Percentiles rank a stretch among this genome's conserved stretches.
These are phyloP conservation scores for Megalops cyprinoides DNA, from an alignment of 2,797 vertebrate genomes.

Conservation along the genomic window DNA sequence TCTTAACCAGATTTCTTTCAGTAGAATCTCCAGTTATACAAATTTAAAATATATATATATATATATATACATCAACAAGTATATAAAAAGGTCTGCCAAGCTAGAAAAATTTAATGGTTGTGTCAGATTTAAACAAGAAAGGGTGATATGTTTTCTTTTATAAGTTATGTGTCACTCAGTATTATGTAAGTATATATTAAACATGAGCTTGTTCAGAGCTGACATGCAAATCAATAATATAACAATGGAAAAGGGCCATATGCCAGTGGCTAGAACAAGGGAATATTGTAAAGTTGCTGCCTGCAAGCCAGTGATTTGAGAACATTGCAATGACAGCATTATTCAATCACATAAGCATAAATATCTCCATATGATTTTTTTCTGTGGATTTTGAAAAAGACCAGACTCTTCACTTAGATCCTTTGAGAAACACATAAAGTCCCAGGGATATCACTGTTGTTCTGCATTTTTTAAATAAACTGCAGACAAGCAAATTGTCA, in stretches of 20 bases:
- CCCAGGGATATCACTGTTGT: background rate
- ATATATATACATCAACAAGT: background rate
- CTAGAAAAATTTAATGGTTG: background rate
- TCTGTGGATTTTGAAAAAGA: too few species aligned
- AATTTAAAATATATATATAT: too few species aligned
- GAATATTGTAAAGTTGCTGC: background rate
- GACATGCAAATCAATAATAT: background rate
- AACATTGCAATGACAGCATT: background rate
- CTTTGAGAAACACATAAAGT: background rate
- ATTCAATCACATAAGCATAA: constrained; percentile 4
- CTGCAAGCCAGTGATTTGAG: background rate
- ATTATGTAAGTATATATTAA: background rate
- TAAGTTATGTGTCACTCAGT: too few species aligned
- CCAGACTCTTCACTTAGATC: too few species aligned
- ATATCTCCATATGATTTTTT: too few species aligned
- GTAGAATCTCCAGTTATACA: too few species aligned
- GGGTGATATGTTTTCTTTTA: background rate
- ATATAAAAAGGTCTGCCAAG: background rate
- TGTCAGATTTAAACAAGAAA: background rate
- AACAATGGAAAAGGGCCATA: background rate
- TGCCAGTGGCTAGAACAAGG: background rate
- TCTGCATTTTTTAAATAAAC: background rate
- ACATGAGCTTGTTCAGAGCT: background rate
- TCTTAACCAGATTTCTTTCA: too few species aligned
- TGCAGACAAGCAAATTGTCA: background rate